phyloP scores from a whole-genome alignment of 2,888 invertebrate species.

The Lingula anatina region DNA sequence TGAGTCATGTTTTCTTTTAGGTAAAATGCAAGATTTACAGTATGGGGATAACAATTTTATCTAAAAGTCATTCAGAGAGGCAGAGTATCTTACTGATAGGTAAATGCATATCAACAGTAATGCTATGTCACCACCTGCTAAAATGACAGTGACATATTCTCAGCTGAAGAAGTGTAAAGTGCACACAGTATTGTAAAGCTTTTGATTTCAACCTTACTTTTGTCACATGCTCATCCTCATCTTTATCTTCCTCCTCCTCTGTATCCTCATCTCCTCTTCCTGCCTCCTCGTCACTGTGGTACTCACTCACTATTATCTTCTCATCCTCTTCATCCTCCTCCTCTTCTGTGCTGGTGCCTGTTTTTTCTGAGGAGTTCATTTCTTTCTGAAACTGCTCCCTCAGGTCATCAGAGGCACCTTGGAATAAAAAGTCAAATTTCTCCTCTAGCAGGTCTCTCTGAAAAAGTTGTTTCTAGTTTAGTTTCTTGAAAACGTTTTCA shows the following conservation, averaged over 20 bases:
- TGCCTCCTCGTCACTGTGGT: conserved; percentile 40
- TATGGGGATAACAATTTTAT: too few species aligned
- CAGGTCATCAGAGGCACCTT: conserved; percentile 33
- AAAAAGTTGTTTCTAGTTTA: too few species aligned
- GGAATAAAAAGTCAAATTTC: conserved; percentile 38
- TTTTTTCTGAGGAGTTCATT: conserved; percentile 16
- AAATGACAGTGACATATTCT: too few species aligned
- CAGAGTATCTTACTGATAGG: too few species aligned
- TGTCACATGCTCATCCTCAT: conserved; percentile 38
- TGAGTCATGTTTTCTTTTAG: too few species aligned
- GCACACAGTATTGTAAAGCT: too few species aligned
- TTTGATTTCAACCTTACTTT: conserved; percentile 27
- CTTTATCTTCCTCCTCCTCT: conserved; percentile 23
- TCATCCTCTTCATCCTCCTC: conserved; percentile 23
- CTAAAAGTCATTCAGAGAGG: too few species aligned
- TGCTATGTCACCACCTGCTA: too few species aligned
- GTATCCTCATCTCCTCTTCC: conserved; percentile 10
- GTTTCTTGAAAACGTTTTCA: too few species aligned
- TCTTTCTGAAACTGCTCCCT: conserved; percentile 33
- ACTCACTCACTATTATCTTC: conserved; percentile 38
- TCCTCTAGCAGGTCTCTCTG: conserved; percentile 31
- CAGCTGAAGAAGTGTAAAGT: too few species aligned
- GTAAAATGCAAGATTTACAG: too few species aligned
- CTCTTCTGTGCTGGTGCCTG: conserved; percentile 8
- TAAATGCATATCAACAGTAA: too few species aligned